Conservation (phyloP, 2,888 invertebrate genomes). For the Vannuccia rotundouncinata region DNA sequence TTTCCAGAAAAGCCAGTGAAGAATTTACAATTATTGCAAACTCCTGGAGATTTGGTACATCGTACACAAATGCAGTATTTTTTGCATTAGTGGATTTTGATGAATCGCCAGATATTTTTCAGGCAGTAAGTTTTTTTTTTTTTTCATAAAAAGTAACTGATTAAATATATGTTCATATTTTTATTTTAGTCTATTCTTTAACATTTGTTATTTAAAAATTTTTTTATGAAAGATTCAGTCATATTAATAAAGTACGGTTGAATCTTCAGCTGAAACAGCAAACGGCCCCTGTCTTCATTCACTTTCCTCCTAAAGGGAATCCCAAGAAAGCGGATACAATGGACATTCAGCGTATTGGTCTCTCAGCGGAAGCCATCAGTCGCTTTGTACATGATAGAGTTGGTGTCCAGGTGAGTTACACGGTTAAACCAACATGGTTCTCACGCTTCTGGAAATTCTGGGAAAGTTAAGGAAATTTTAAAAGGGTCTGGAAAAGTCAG, state of each 20-base stretch:
- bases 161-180: not conserved
- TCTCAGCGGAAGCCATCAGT: conserved; percentile 86
- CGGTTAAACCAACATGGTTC: too few relatives aligned
- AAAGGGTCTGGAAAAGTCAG: too few relatives aligned
- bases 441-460: too few relatives aligned
- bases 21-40: conserved; percentile 91
- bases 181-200: not conserved
- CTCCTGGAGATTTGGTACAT: conserved; percentile 82
- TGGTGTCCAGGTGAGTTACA: conserved; percentile 73
- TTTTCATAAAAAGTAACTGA: not conserved
- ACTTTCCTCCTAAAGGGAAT: conserved; percentile 93
- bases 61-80: conserved; percentile 78
- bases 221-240: too few relatives aligned
- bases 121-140: conserved; percentile 64
- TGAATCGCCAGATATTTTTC: conserved; percentile 93
- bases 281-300: conserved; percentile 97
- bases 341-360: conserved; percentile 88
- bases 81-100: conserved; percentile 98
- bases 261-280: conserved; percentile 80
- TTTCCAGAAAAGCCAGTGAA: conserved; percentile 87
- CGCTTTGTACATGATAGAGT: conserved; percentile 93
- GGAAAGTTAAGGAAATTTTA: too few relatives aligned
- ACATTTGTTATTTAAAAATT: too few relatives aligned
- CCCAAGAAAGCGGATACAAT: conserved; percentile 83
- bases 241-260: too few relatives aligned